Base-by-base conservation (phyloP, 23 tunicate genomes). In the Ciona savignyi region DNA sequence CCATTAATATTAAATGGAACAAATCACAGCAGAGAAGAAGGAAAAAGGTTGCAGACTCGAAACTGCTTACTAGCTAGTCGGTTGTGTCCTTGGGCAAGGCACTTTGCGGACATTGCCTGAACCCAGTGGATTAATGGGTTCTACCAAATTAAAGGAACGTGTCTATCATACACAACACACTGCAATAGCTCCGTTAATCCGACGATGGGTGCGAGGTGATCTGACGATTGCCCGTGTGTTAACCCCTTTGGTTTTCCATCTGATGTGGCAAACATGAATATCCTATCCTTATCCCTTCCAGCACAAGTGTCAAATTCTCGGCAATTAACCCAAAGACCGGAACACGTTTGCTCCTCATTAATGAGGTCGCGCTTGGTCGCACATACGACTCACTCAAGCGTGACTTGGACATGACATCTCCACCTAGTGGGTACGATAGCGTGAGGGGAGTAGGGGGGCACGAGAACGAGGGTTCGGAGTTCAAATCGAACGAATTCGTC, bases 351-450 rank as follows among this genome's bases (percentile, higher is more conserved):
- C 0, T 82, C 35, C 75, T 88, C 3, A 73, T 88, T 11, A 77
- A 68, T 48, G 96, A 88, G 68, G 87, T 88, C n/a, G 86, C 87
- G 24, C 51, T 88, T 66, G 96, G 96, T 21, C 56, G 71, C 4
- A 31, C 74, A 49, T 32, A 64, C 23, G 76, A 88, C n/a, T 42
- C 49, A 19, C 60, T n/a, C 62, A 61, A 77, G 34, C 56, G 30
- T 2, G 72, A 51, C 56, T 64, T 86, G 22, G 25, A 67, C 9
- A 48, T 88, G 9, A 72, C 67, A 22, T 9, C 48, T 6, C 75
- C 96, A n/a, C 96, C 96, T 0, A 72, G 51, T 42, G 96, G 96
- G 1, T 73, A 67, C 51, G 66, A 77, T 33, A 81, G 96, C 64
- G 87, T 88, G n/a, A 63, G 74, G 24, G 84, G 85, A 25, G 78